phyloP scores from a whole-genome alignment of 2,888 invertebrate genomes.

The Gastracanthus pulcherrimus region DNA sequence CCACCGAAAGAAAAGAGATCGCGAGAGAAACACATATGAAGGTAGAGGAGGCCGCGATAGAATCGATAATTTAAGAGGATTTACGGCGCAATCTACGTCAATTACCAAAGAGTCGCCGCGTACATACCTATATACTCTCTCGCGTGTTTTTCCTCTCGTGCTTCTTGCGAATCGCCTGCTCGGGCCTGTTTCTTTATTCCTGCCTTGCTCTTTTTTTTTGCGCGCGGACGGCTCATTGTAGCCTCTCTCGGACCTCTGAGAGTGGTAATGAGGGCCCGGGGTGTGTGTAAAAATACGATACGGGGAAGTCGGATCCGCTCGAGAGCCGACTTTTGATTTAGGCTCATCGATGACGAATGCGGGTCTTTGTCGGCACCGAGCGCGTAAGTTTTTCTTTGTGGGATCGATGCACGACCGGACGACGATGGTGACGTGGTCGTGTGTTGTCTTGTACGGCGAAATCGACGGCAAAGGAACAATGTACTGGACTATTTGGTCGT shows the following conservation, averaged over 20 bases:
- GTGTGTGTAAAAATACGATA: background rate
- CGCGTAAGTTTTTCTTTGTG: slow-evolving; percentile 13
- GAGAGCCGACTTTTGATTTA: slow-evolving; percentile 30
- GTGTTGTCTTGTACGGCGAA: background rate
- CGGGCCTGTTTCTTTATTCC: background rate
- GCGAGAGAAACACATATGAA: too few relatives aligned
- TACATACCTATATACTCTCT: background rate
- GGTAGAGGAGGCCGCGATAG: slow-evolving; percentile 26
- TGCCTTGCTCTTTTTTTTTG: background rate
- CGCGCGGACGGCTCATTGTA: background rate
- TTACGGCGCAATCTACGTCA: slow-evolving; percentile 58
- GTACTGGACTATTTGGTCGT: slow-evolving; percentile 21
- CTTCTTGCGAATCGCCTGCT: background rate
- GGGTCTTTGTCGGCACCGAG: slow-evolving; percentile 28
- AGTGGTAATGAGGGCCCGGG: slow-evolving; percentile 29
- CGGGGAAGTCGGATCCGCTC: background rate
- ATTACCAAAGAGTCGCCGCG: slow-evolving; percentile 53
- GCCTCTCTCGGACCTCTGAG: too few relatives aligned
- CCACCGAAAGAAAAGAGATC: too few relatives aligned
- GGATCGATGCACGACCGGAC: too few relatives aligned
- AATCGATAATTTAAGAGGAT: slow-evolving; percentile 58
- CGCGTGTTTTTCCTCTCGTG: background rate
- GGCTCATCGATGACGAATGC: slow-evolving; percentile 41
- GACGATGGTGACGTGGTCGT: background rate
- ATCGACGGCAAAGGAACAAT: slow-evolving; percentile 27